Evolutionary conservation across 2,113 vertebrate genomes (phyloP).

Genomic region (Phaethon lepturus): DNA sequence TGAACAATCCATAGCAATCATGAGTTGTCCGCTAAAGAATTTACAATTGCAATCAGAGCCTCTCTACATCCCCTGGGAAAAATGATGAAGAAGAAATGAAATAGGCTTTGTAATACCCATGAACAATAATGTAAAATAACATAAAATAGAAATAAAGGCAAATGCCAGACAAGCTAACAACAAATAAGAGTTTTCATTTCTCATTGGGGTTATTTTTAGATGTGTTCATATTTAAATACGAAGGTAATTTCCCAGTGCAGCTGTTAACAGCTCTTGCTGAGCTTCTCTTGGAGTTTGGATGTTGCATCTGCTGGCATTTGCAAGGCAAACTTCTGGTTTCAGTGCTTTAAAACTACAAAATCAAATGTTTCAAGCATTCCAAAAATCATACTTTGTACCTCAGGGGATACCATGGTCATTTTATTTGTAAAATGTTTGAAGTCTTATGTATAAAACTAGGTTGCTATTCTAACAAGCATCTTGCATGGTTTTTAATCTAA

Average conservation of each 20-base stretch:
- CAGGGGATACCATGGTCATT: background rate
- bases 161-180: slow-evolving; percentile 33
- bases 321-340: slow-evolving; percentile 38
- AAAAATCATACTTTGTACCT: background rate
- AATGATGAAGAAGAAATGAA: slow-evolving; percentile 38
- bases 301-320: slow-evolving; percentile 26
- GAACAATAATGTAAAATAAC: background rate
- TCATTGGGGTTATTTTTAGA: slow-evolving; percentile 36
- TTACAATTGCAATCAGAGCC: slow-evolving; percentile 30
- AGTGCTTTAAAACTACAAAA: slow-evolving; percentile 16
- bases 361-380: background rate
- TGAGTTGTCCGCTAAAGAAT: background rate
- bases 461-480: background rate
- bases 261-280: slow-evolving; percentile 51
- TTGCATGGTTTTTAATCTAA: background rate
- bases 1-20: slow-evolving; percentile 36
- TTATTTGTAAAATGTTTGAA: background rate
- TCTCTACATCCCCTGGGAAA: background rate
- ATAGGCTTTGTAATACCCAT: slow-evolving; percentile 15
- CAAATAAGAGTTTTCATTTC: slow-evolving; percentile 12
- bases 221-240: slow-evolving; percentile 21
- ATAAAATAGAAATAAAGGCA: slow-evolving; percentile 53
- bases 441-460: background rate
- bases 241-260: slow-evolving; percentile 56
- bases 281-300: slow-evolving; percentile 25